A percentile compares a stretch with the other conserved stretches of the same genome.
These are phyloP conservation scores for Ceratina australensis DNA, from an alignment of 1,140 invertebrate species.

Conservation along the genomic window DNA sequence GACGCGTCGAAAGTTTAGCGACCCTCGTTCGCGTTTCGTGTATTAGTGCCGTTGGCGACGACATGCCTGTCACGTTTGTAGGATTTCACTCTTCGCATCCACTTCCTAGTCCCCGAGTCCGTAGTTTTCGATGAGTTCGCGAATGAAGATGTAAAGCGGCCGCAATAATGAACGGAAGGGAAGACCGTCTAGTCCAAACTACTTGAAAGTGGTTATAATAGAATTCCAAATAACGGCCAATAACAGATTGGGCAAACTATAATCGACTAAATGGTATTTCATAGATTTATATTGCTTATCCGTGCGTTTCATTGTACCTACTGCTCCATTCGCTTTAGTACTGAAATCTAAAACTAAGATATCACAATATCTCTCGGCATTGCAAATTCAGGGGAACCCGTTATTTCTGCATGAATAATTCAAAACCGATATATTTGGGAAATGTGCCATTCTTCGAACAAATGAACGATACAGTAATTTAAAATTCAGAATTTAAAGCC, in stretches of 20 bases:
- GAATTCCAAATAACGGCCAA: neutral
- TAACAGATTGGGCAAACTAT: neutral
- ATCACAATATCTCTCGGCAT: too few relatives aligned
- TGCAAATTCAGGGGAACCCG: too few relatives aligned
- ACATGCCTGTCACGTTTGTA: conserved; percentile 52
- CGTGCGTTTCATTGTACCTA: too few relatives aligned
- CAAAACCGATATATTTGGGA: too few relatives aligned
- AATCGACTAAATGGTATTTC: too few relatives aligned
- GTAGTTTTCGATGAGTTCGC: neutral
- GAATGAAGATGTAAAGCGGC: neutral
- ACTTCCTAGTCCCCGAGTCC: neutral
- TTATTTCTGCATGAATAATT: too few relatives aligned
- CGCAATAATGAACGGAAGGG: neutral
- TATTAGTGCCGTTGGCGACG: conserved; percentile 39
- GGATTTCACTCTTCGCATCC: conserved; percentile 45
- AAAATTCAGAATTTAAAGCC: too few relatives aligned
- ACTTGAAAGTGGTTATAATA: neutral
- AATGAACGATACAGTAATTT: too few relatives aligned
- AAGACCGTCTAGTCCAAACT: neutral
- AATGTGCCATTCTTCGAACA: too few relatives aligned
- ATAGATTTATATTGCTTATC: too few relatives aligned
- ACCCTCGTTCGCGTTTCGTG: neutral
- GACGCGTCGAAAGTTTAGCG: conserved; percentile 37
- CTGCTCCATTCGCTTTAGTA: too few relatives aligned
- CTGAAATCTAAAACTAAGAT: too few relatives aligned